These are phyloP conservation scores for Drosophila nigrodunni DNA, from an alignment of 1,140 invertebrate genomes.

Conservation along the genomic window DNA sequence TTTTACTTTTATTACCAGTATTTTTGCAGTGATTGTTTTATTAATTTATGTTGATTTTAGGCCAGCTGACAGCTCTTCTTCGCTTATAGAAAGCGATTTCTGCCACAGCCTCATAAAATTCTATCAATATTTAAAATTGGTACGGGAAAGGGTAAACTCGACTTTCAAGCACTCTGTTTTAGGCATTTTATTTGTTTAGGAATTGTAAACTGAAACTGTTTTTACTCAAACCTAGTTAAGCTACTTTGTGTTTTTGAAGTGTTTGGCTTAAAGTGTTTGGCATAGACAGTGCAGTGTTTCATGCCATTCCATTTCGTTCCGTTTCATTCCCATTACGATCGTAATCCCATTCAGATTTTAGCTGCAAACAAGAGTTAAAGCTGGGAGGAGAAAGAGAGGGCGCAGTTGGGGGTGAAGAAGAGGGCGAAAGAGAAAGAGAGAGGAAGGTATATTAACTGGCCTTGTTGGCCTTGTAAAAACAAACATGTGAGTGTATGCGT, in stretches of 20 bases:
- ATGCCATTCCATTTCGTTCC: neutral
- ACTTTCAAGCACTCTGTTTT: too few relatives aligned
- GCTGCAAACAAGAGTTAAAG: too few relatives aligned
- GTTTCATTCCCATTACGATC: neutral
- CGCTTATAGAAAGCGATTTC: constrained; percentile 59
- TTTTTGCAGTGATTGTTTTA: constrained; percentile 28
- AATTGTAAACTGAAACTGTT: too few relatives aligned
- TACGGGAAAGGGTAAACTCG: too few relatives aligned
- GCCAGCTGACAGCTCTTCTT: constrained; percentile 56
- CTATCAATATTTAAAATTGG: too few relatives aligned
- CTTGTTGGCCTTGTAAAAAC: constrained; percentile 73
- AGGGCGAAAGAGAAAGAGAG: constrained; percentile 26
- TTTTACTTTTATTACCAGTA: constrained; percentile 9
- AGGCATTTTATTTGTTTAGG: too few relatives aligned
- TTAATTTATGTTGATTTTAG: constrained; percentile 64
- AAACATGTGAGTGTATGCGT: constrained; percentile 27
- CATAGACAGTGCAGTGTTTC: neutral
- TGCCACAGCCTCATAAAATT: too few relatives aligned
- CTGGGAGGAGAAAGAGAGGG: too few relatives aligned
- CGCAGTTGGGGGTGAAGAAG: neutral
- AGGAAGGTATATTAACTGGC: constrained; percentile 46
- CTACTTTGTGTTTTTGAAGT: too few relatives aligned
- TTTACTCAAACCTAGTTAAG: too few relatives aligned
- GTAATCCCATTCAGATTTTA: constrained; percentile 4
- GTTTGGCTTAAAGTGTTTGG: too few relatives aligned